Conservation (phyloP, 2,113 vertebrate species). For the Smithornis capensis region DNA sequence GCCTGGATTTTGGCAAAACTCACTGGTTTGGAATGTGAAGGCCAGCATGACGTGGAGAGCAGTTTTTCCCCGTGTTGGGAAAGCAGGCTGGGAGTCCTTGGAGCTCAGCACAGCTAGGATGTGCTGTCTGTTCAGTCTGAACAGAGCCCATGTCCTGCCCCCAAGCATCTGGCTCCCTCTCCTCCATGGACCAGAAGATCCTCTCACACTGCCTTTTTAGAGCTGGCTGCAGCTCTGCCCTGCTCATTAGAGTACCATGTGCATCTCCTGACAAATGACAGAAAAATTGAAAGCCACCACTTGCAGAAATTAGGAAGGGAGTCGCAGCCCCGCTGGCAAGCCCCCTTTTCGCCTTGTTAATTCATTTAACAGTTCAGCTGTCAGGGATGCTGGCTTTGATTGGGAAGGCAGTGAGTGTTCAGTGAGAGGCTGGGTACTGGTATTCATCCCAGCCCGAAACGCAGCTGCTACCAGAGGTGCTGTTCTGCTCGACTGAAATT, state of each 20-base stretch:
- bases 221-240: conserved; percentile 34
- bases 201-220: not conserved
- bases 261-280: conserved; percentile 35
- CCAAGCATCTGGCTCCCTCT: not conserved
- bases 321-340: not conserved
- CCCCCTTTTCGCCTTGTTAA: conserved; percentile 49
- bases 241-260: conserved; percentile 31
- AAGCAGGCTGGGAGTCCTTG: not conserved
- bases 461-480: conserved; percentile 59
- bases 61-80: not conserved
- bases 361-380: conserved; percentile 58
- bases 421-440: not conserved
- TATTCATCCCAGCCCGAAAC: conserved; percentile 41
- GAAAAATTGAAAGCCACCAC: conserved; percentile 44
- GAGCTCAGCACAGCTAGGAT: not conserved
- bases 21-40: not conserved
- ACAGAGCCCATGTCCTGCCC: not conserved
- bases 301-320: conserved; percentile 46
- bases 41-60: not conserved
- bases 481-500: conserved; percentile 28
- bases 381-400: conserved; percentile 27
- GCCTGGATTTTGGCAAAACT: not conserved
- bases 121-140: not conserved
- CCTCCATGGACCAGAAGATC: not conserved
- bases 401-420: conserved; percentile 36